Percentiles rank a stretch among this genome's conserved stretches.
Conservation (phyloP, 2,888 invertebrate genomes). For the Ormyrus thymus region DNA sequence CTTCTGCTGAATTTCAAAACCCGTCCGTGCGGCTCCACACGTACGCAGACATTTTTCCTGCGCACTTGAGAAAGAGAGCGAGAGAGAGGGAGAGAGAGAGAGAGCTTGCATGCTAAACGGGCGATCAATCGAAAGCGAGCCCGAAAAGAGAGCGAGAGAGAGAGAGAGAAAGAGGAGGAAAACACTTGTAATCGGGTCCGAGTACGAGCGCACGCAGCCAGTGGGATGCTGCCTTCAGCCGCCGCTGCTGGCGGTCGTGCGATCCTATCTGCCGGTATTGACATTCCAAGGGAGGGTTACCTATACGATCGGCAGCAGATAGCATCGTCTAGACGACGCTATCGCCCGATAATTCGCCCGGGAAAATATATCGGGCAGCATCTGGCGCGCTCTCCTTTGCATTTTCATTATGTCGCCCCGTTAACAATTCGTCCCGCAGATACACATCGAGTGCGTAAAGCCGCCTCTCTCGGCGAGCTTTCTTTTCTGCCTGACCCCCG, state of each 20-base stretch:
- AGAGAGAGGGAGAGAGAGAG: too few species aligned
- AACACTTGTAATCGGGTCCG: background rate
- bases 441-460: too few species aligned
- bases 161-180: too few species aligned
- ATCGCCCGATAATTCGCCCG: constrained; percentile 45
- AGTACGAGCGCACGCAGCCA: background rate
- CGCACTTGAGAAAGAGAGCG: too few species aligned
- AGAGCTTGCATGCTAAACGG: too few species aligned
- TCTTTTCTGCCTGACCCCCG: too few species aligned
- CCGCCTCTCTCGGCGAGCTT: too few species aligned
- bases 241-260: background rate
- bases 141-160: too few species aligned
- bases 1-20: too few species aligned
- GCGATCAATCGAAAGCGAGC: too few species aligned
- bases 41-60: too few species aligned
- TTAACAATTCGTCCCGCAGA: background rate
- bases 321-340: constrained; percentile 57
- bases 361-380: constrained; percentile 32
- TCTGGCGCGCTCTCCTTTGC: constrained; percentile 30
- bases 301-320: constrained; percentile 50
- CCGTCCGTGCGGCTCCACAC: too few species aligned
- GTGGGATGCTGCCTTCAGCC: constrained; percentile 19
- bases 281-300: constrained; percentile 54
- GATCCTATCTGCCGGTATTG: constrained; percentile 54
- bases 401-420: constrained; percentile 27